phyloP scores from a whole-genome alignment of 2,113 vertebrate genomes.

The Solea senegalensis region DNA sequence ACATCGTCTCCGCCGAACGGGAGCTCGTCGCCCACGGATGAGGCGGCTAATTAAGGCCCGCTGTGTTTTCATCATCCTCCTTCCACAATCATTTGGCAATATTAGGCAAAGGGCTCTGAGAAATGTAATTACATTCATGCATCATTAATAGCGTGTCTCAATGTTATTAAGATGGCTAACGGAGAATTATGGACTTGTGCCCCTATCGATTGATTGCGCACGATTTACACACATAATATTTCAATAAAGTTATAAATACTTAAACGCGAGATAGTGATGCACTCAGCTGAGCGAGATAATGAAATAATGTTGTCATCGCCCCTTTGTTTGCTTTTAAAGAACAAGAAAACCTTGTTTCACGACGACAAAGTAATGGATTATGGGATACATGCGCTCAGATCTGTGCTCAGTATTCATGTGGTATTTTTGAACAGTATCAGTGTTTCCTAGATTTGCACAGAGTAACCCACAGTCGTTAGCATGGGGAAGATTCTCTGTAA shows the following conservation, averaged over 20 bases:
- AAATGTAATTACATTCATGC: conserved; percentile 69
- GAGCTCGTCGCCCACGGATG: conserved; percentile 33
- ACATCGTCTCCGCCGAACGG: conserved; percentile 37
- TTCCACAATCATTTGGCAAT: conserved; percentile 50
- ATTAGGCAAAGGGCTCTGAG: conserved; percentile 61
- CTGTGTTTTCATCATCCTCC: conserved; percentile 50
- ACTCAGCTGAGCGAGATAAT: conserved; percentile 46
- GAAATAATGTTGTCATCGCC: conserved; percentile 49
- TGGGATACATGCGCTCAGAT: conserved; percentile 41
- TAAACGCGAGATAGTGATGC: conserved; percentile 41
- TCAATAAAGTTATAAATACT: conserved; percentile 57
- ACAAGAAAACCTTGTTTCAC: conserved; percentile 36
- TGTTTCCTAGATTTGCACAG: conserved; percentile 21
- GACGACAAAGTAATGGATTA: conserved; percentile 40
- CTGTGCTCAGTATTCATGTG: conserved; percentile 44
- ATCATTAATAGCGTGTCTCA: conserved; percentile 71
- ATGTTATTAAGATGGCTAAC: conserved; percentile 59
- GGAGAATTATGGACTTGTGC: conserved; percentile 43
- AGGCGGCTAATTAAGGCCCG: conserved; percentile 52
- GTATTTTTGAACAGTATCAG: conserved; percentile 17
- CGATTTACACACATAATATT: conserved; percentile 54
- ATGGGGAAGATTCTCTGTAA: conserved; percentile 22
- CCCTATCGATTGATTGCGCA: conserved; percentile 22
- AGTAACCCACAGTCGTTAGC: conserved; percentile 20
- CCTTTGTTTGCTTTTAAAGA: conserved; percentile 58